Conservation (phyloP, 2,888 invertebrate genomes). For the Euplagia quadripunctaria region DNA sequence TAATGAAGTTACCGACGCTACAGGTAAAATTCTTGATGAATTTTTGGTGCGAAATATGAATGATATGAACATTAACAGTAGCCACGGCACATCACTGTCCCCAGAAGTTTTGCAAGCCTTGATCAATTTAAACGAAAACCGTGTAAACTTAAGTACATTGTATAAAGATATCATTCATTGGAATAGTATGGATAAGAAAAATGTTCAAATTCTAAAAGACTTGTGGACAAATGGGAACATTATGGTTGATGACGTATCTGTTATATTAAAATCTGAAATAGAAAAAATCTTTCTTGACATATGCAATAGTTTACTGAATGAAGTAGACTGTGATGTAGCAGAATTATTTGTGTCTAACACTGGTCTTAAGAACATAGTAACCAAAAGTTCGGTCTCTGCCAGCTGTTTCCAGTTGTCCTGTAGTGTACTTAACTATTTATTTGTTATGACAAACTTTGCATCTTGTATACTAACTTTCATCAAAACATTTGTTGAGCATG, state of each 20-base stretch:
- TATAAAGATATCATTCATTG: slow-evolving; percentile 67
- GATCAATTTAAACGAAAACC: slow-evolving; percentile 68
- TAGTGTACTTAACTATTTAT: slow-evolving; percentile 70
- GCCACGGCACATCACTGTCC: slow-evolving; percentile 56
- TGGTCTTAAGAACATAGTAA: slow-evolving; percentile 55
- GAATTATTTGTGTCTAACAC: slow-evolving; percentile 49
- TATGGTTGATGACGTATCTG: slow-evolving; percentile 63
- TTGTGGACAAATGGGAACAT: slow-evolving; percentile 62
- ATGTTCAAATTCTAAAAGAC: slow-evolving; percentile 59
- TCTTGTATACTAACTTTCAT: slow-evolving; percentile 62
- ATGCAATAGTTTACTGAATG: slow-evolving; percentile 54
- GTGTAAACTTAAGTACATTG: slow-evolving; percentile 47
- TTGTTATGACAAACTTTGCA: slow-evolving; percentile 69
- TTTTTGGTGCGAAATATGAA: slow-evolving; percentile 69
- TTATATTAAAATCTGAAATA: slow-evolving; percentile 73
- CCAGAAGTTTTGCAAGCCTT: slow-evolving; percentile 76
- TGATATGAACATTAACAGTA: slow-evolving; percentile 60
- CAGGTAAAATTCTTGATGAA: slow-evolving; percentile 66
- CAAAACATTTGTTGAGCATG: slow-evolving; percentile 58
- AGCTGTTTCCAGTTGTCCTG: slow-evolving; percentile 75
- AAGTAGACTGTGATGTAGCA: slow-evolving; percentile 48
- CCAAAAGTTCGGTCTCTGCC: slow-evolving; percentile 65
- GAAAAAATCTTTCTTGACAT: slow-evolving; percentile 65
- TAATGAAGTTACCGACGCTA: slow-evolving; percentile 28
- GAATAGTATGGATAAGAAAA: slow-evolving; percentile 49